These are phyloP conservation scores for Neosilurus mollespiculum DNA, from an alignment of 2,797 vertebrate species.

Conservation along the genomic window DNA sequence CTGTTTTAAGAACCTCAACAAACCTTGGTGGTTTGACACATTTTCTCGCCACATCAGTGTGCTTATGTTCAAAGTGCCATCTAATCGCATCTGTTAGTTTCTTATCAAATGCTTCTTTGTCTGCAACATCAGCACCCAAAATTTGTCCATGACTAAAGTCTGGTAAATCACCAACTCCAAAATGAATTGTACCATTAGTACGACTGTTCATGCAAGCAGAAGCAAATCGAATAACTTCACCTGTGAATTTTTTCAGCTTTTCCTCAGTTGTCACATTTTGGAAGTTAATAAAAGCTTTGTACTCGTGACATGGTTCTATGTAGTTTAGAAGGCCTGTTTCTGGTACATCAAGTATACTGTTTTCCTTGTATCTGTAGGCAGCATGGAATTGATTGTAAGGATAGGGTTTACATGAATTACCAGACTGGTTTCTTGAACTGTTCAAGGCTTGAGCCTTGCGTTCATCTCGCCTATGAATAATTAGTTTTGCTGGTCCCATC, in stretches of 20 bases:
- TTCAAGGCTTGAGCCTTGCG: slow-evolving; percentile 49
- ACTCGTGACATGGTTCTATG: slow-evolving; percentile 73
- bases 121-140: slow-evolving; percentile 58
- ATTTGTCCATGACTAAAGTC: slow-evolving; percentile 64
- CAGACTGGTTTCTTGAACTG: slow-evolving; percentile 14
- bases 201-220: slow-evolving; percentile 73
- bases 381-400: slow-evolving; percentile 65
- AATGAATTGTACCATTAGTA: slow-evolving; percentile 75
- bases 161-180: slow-evolving; percentile 68
- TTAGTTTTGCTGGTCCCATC: slow-evolving; percentile 61
- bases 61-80: slow-evolving; percentile 57
- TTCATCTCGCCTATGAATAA: slow-evolving; percentile 62
- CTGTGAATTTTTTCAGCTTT: slow-evolving; percentile 61
- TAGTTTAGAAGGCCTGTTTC: slow-evolving; percentile 64
- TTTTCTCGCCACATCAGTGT: slow-evolving; percentile 53
- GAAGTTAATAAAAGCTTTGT: slow-evolving; percentile 64
- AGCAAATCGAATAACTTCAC: slow-evolving; percentile 65
- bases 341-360: slow-evolving; percentile 58
- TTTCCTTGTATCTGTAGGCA: slow-evolving; percentile 60
- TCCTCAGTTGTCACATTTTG: slow-evolving; percentile 34
- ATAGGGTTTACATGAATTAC: slow-evolving; percentile 62
- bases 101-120: slow-evolving; percentile 60
- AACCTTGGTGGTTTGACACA: slow-evolving; percentile 68
- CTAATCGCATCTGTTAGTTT: slow-evolving; percentile 47
- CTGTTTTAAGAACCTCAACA: slow-evolving; percentile 66